A percentile compares a stretch with the other conserved stretches of the same genome.
Evolutionary conservation across 1,140 invertebrate species (phyloP).

Genomic region (Planococcus citri): DNA sequence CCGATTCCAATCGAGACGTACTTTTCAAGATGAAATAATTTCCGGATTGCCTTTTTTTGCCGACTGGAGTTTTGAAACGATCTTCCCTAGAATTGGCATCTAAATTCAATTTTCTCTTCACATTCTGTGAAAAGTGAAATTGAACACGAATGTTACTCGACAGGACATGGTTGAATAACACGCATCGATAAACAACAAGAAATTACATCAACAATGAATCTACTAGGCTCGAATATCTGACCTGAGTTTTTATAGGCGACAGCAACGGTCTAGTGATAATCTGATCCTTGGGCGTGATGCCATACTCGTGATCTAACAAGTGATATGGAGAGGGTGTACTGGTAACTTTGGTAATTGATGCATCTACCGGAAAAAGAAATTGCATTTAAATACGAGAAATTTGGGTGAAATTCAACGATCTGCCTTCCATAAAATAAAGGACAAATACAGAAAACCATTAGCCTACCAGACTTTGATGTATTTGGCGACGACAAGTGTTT

Average conservation of each 20-base stretch:
- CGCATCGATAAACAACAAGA: no score
- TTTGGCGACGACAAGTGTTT: neutral
- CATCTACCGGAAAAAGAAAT: neutral
- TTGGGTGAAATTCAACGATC: no score
- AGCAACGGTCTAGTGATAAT: constrained; percentile 43
- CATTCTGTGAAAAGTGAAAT: constrained; percentile 47
- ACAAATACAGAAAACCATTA: neutral
- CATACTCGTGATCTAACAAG: constrained; percentile 71
- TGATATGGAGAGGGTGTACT: constrained; percentile 47
- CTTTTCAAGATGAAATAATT: constrained; percentile 11
- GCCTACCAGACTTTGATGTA: neutral
- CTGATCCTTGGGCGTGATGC: constrained; percentile 62
- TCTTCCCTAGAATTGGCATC: constrained; percentile 33
- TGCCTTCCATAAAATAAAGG: neutral
- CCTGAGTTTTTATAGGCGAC: constrained; percentile 40
- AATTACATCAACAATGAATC: no score
- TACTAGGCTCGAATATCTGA: constrained; percentile 28
- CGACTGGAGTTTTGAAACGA: constrained; percentile 6
- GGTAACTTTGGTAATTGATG: neutral
- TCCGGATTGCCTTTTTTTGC: neutral
- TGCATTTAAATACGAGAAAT: neutral
- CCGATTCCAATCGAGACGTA: neutral
- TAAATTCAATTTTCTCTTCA: constrained; percentile 66
- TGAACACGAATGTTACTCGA: no score
- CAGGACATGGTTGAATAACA: no score